phyloP scores from a whole-genome alignment of 2,797 vertebrate species.

The Enteromius paludinosus region DNA sequence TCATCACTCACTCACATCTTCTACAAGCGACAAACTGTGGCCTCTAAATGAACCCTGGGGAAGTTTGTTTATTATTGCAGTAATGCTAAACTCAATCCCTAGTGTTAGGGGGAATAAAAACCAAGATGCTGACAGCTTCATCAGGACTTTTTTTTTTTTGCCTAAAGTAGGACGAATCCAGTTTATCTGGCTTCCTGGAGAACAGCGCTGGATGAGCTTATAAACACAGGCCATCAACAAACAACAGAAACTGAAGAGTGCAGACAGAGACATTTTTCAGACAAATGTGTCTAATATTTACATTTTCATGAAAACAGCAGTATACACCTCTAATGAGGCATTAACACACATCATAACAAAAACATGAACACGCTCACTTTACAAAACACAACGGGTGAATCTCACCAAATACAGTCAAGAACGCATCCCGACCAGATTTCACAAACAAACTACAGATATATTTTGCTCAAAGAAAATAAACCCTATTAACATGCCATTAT shows the following conservation, averaged over 20 bases:
- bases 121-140: background rate
- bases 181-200: background rate
- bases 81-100: background rate
- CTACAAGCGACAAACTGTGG: background rate
- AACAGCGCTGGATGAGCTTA: background rate
- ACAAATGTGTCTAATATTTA: background rate
- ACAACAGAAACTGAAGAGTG: background rate
- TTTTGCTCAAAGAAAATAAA: background rate
- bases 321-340: background rate
- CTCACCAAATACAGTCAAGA: background rate
- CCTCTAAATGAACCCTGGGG: background rate
- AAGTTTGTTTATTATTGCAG: background rate
- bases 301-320: conserved; percentile 15
- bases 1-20: background rate
- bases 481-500: background rate
- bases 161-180: background rate
- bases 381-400: background rate
- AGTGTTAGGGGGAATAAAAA: background rate
- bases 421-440: background rate
- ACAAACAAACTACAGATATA: background rate
- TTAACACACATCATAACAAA: background rate
- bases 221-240: background rate
- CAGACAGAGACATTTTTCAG: background rate
- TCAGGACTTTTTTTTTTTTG: background rate
- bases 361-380: background rate